phyloP scores from a whole-genome alignment of 1,140 invertebrate species.

The Liolophura sinensis region DNA sequence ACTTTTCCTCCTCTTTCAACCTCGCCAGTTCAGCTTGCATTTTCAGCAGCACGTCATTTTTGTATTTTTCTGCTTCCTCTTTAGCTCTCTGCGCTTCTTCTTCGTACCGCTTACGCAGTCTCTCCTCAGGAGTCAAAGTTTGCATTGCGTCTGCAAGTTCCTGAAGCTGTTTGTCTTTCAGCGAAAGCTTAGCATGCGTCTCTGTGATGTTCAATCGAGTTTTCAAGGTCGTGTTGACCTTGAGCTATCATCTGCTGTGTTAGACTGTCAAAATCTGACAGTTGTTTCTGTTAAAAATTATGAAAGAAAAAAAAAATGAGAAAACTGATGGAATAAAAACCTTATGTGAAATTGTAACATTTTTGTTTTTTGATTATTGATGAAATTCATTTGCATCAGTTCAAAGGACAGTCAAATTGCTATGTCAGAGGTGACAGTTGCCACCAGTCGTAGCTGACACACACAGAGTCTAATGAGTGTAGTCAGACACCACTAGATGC shows the following conservation, averaged over 20 bases:
- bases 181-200: slow-evolving; percentile 40
- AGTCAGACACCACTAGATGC: too few species aligned
- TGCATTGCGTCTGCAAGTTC: slow-evolving; percentile 52
- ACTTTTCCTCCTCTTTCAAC: slow-evolving; percentile 36
- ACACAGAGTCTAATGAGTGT: too few species aligned
- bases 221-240: slow-evolving; percentile 39
- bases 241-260: slow-evolving; percentile 36
- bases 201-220: slow-evolving; percentile 43
- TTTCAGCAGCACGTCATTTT: slow-evolving; percentile 34
- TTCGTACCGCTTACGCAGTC: slow-evolving; percentile 44
- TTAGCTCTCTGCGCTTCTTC: slow-evolving; percentile 39
- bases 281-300: slow-evolving; percentile 30
- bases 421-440: too few species aligned
- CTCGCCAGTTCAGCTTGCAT: slow-evolving; percentile 46
- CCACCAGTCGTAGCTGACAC: too few species aligned
- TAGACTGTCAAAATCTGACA: slow-evolving; percentile 48
- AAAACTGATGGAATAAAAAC: not conserved
- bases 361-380: too few species aligned
- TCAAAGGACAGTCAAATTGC: too few species aligned
- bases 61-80: slow-evolving; percentile 39
- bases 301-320: not conserved
- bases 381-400: too few species aligned
- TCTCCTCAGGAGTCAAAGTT: slow-evolving; percentile 41
- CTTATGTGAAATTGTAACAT: not conserved
- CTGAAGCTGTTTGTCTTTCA: slow-evolving; percentile 52